Percentiles rank a stretch among this genome's conserved stretches.
phyloP scores from a whole-genome alignment of 1,140 invertebrate species.

The Eumeta japonica region DNA sequence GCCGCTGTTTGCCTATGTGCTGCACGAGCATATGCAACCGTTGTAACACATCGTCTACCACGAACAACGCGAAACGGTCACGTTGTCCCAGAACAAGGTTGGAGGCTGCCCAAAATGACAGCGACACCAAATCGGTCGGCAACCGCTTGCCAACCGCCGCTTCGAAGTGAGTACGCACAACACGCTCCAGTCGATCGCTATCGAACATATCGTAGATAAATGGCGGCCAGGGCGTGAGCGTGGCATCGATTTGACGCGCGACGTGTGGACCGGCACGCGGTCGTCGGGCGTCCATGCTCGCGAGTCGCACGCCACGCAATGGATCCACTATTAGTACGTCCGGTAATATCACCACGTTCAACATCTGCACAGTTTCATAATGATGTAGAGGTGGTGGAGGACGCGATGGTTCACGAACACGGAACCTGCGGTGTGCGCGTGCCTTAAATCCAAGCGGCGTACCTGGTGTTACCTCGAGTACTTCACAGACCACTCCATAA shows the following conservation, averaged over 20 bases:
- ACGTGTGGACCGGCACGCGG: slow-evolving; percentile 1
- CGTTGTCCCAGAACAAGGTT: slow-evolving; percentile 68
- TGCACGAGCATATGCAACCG: slow-evolving; percentile 67
- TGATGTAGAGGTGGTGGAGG: slow-evolving; percentile 18
- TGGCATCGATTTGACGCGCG: background rate
- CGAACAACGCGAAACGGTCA: slow-evolving; percentile 62
- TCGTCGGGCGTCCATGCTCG: slow-evolving; percentile 23
- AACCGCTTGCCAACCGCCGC: slow-evolving; percentile 37
- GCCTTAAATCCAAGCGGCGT: slow-evolving; percentile 32
- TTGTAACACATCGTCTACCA: slow-evolving; percentile 65
- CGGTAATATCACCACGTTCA: slow-evolving; percentile 26
- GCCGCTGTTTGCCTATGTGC: slow-evolving; percentile 54
- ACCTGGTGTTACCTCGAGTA: slow-evolving; percentile 24
- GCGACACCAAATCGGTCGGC: slow-evolving; percentile 65
- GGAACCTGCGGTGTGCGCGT: slow-evolving; percentile 35
- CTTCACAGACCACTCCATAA: slow-evolving; percentile 49
- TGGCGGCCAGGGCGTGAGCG: slow-evolving; percentile 58
- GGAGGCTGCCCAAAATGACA: slow-evolving; percentile 78
- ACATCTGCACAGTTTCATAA: too few species aligned
- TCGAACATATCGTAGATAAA: slow-evolving; percentile 74
- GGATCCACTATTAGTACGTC: slow-evolving; percentile 23
- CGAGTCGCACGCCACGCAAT: slow-evolving; percentile 24
- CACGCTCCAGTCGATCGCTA: slow-evolving; percentile 39
- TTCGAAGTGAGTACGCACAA: slow-evolving; percentile 12
- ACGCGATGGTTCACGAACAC: slow-evolving; percentile 20